Conservation (phyloP, 2,797 vertebrate species). For the Syngnathus acus region DNA sequence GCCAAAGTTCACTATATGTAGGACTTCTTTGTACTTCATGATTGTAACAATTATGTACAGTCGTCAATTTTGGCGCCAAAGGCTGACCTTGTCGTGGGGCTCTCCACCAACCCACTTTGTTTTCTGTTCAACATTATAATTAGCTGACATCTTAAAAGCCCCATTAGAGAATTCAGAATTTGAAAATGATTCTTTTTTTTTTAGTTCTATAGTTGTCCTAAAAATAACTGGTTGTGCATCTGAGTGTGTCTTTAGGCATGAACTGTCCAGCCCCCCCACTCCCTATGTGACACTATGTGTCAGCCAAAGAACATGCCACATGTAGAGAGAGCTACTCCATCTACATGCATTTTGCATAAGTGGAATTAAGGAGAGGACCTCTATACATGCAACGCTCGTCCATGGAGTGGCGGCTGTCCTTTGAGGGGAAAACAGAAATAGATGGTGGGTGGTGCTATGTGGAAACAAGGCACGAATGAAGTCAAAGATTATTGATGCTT, state of each 20-base stretch:
- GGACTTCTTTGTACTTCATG: neutral
- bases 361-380: neutral
- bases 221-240: neutral
- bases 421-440: too few relatives aligned
- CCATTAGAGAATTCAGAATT: neutral
- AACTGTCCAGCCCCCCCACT: neutral
- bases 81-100: neutral
- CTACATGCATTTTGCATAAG: neutral
- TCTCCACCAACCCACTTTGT: neutral
- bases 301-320: neutral
- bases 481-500: neutral
- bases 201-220: neutral
- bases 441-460: too few relatives aligned
- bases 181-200: neutral
- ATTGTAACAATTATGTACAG: neutral
- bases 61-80: neutral
- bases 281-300: neutral
- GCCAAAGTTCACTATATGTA: neutral
- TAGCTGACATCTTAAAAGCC: neutral
- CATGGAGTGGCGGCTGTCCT: too few relatives aligned
- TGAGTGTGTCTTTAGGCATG: neutral
- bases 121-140: neutral
- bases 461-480: too few relatives aligned
- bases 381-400: neutral
- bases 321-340: neutral